Percentiles rank a stretch among this genome's conserved stretches.
These are phyloP conservation scores for Boloria selene DNA, from an alignment of 2,888 invertebrate species.

Conservation along the genomic window DNA sequence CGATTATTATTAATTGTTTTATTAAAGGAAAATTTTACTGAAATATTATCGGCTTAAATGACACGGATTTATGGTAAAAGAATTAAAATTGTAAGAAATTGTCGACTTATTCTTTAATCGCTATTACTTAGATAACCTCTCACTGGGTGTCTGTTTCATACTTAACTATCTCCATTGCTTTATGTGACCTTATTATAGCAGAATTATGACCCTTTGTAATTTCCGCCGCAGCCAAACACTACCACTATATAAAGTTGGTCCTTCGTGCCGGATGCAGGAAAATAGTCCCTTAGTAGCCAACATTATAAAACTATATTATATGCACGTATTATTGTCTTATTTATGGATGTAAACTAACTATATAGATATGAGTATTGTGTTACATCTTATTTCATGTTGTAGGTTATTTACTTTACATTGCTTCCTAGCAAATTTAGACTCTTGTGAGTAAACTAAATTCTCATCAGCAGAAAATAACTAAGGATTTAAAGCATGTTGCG, in stretches of 20 bases:
- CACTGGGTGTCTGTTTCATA: too few species aligned
- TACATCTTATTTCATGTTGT: too few species aligned
- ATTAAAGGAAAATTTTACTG: neutral
- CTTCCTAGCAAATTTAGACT: neutral
- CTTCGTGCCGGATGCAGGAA: constrained; percentile 18
- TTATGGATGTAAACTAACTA: too few species aligned
- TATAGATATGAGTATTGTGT: too few species aligned
- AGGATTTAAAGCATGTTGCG: constrained; percentile 15
- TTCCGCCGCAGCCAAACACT: constrained; percentile 30
- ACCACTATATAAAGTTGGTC: constrained; percentile 22
- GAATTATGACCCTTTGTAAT: constrained; percentile 34
- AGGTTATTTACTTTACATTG: too few species aligned
- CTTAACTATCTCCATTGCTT: constrained; percentile 15
- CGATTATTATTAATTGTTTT: constrained; percentile 11
- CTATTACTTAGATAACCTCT: neutral
- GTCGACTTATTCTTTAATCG: too few species aligned
- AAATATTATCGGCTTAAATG: too few species aligned
- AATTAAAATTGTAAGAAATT: too few species aligned
- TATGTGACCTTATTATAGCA: constrained; percentile 28
- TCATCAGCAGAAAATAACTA: constrained; percentile 14
- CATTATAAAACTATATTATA: neutral
- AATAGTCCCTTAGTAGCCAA: constrained; percentile 7
- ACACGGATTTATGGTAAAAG: too few species aligned
- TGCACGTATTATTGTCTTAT: neutral
- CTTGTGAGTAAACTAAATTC: constrained; percentile 4